Conservation (phyloP, 2,113 vertebrate genomes). For the Strigops habroptila region DNA sequence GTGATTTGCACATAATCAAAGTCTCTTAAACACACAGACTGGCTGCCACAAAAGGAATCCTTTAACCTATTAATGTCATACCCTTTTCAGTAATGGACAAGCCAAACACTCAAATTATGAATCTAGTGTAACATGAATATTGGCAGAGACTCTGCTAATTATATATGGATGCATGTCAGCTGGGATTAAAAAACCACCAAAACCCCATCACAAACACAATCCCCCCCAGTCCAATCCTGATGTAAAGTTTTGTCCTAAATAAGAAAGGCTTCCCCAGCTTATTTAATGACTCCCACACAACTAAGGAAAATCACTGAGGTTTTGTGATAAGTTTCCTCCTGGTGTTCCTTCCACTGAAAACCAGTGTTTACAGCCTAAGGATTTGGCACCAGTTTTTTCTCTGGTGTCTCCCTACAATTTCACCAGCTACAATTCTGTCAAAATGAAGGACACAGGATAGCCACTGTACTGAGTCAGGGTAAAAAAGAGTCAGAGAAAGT, state of each 20-base stretch:
- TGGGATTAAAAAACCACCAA: not conserved
- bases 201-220: not conserved
- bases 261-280: not conserved
- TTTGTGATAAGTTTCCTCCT: not conserved
- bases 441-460: not conserved
- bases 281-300: not conserved
- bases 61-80: not conserved
- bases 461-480: not conserved
- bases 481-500: not conserved
- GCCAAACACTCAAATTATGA: not conserved
- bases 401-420: not conserved
- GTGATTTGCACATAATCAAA: slow-evolving; percentile 1
- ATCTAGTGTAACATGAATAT: not conserved
- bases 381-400: not conserved
- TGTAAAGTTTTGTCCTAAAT: not conserved
- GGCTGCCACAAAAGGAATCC: not conserved
- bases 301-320: not conserved
- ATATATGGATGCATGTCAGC: not conserved
- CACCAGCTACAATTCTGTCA: not conserved
- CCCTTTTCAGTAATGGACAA: not conserved
- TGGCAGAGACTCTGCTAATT: not conserved
- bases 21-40: not conserved
- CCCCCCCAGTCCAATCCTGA: not conserved
- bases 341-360: not conserved
- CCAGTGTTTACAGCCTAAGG: not conserved